Evolutionary conservation across 2,797 vertebrate species (phyloP).

Genomic region (Darevskia nairensis): DNA sequence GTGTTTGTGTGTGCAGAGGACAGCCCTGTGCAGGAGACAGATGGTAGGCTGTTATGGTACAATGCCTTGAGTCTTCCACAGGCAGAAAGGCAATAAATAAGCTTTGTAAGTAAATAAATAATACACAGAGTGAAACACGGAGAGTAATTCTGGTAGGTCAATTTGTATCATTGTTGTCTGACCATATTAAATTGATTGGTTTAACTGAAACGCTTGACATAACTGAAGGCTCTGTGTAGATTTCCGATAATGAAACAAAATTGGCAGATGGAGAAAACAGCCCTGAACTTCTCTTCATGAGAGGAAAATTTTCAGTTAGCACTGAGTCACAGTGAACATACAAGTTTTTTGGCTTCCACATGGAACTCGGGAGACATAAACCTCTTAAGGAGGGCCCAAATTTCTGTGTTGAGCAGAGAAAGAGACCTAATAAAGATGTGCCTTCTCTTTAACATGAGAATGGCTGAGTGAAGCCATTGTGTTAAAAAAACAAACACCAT

Average conservation of each 20-base stretch:
- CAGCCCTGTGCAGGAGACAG: neutral
- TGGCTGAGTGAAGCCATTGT: too few relatives aligned
- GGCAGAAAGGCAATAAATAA: neutral
- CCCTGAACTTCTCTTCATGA: too few relatives aligned
- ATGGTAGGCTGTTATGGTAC: neutral
- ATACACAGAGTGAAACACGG: neutral
- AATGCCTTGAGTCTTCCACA: neutral
- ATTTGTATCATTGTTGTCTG: neutral
- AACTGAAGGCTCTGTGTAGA: neutral
- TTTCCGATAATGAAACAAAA: neutral
- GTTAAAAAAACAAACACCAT: neutral
- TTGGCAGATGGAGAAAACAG: neutral
- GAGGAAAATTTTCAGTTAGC: neutral
- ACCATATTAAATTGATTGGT: neutral
- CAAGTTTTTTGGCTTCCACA: neutral
- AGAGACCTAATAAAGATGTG: neutral
- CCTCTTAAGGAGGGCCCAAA: neutral
- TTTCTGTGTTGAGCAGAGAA: constrained; percentile 1
- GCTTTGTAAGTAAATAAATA: neutral
- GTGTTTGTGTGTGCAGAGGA: neutral
- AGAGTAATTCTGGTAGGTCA: too few relatives aligned
- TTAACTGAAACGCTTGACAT: neutral
- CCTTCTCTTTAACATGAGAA: neutral
- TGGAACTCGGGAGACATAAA: neutral
- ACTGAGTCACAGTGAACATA: neutral